Conservation (phyloP, 2,113 vertebrate species). For the Melozone crissalis region DNA sequence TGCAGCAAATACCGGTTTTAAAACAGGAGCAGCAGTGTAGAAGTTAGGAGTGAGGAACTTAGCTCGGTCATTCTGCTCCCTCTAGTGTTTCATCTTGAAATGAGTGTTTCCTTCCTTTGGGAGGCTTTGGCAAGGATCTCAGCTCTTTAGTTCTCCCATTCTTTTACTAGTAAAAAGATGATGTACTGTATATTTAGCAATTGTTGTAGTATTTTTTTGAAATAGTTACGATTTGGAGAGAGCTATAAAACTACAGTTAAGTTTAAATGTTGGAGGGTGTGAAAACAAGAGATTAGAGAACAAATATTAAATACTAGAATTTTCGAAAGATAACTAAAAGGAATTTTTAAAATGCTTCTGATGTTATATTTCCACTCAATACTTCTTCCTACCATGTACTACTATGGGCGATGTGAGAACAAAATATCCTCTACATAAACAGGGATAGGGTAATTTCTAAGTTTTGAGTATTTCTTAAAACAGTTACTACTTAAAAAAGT, state of each 20-base stretch:
- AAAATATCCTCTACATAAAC: rapidly evolving
- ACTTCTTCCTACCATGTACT: background rate
- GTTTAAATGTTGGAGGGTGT: background rate
- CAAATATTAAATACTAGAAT: background rate
- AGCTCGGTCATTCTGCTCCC: background rate
- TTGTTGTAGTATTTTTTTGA: background rate
- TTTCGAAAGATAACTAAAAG: background rate
- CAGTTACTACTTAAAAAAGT: background rate
- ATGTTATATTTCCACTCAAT: background rate
- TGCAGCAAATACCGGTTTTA: rapidly evolving
- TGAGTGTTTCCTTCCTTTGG: rapidly evolving
- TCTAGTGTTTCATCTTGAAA: background rate
- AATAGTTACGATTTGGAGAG: background rate
- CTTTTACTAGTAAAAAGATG: background rate
- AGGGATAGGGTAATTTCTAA: background rate
- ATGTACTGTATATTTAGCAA: rapidly evolving
- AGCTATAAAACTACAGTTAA: background rate
- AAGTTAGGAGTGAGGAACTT: background rate
- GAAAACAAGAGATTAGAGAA: background rate
- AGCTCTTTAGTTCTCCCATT: background rate
- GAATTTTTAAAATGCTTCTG: background rate
- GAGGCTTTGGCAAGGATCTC: rapidly evolving
- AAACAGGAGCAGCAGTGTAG: rapidly evolving
- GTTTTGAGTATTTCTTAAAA: background rate
- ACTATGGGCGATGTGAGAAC: rapidly evolving